Base-by-base conservation (phyloP, 2,113 vertebrate genomes). In the Riparia riparia region DNA sequence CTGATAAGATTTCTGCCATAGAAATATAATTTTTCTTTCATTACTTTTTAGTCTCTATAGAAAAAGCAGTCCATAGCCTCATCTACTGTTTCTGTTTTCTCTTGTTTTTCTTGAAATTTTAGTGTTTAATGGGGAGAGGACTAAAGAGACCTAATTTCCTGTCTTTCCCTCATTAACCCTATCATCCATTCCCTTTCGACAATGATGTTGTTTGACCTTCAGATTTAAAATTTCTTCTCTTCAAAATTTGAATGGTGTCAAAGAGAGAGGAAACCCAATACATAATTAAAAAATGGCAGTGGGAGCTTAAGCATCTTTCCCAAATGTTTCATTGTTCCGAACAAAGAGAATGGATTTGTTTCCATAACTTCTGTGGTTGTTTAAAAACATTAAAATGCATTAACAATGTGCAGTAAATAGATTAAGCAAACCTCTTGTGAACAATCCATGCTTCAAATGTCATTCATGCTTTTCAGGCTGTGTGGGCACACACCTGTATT, bases 1-100 rank as follows among this genome's bases (percentile, higher is more conserved):
- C 72, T 93, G 89, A 96, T 95, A 98, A 96, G 93, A 97, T 96
- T 96, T n/a, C 85, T 90, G 83, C 51, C 86, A 69, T 44, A 94
- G 58, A 78, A 89, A 79, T 77, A 91, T 6, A 91, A 90, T 44
- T 76, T 83, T 92, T 65, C 9, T 83, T 96, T 85, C 72, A 79
- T 60, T 17, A 44, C 24, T 14, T 73, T 82, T 79, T 64, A 54
- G 51, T 79, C 45, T 71, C 10, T 49, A 14, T 16, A 44, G 49
- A 5, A 64, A 84, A 73, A 84, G 22, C 16, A 28, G 21, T 28
- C 53, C 14, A 26, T 41, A 56, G 28, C 7, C 78, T 32, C 7
- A 57, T 58, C 14, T 37, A 21, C 42, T 1, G 4, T 49, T 85
- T 70, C 32, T 50, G 17, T 21, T 82, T 24, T 31, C 6, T 47